Conservation (phyloP, 2,888 invertebrate species). For the Pimpla rufipes region DNA sequence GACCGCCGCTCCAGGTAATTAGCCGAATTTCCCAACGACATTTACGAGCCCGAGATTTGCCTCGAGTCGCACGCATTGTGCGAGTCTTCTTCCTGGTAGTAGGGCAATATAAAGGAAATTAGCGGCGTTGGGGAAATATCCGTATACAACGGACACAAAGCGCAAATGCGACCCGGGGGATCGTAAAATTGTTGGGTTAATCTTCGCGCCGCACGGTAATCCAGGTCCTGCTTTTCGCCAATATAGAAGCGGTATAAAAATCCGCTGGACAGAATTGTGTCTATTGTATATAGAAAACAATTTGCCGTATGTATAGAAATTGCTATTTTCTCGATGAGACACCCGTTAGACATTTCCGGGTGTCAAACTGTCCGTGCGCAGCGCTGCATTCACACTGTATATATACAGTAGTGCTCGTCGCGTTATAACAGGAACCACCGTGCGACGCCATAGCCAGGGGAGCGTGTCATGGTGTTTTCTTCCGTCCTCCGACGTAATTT, state of each 20-base stretch:
- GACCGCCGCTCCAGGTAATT: not conserved
- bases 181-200: slow-evolving; percentile 16
- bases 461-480: slow-evolving; percentile 41
- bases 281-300: not conserved
- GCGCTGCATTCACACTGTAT: not conserved
- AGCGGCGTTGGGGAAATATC: not conserved
- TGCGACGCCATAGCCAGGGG: slow-evolving; percentile 31
- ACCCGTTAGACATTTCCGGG: slow-evolving; percentile 30
- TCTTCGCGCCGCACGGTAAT: slow-evolving; percentile 4
- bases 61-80: not conserved
- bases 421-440: slow-evolving; percentile 3
- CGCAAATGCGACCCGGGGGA: not conserved
- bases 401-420: slow-evolving; percentile 8
- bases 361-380: slow-evolving; percentile 21
- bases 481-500: slow-evolving; percentile 32
- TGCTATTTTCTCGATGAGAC: slow-evolving; percentile 7
- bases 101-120: slow-evolving; percentile 2
- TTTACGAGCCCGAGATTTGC: not conserved
- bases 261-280: not conserved
- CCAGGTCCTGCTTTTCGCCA: slow-evolving; percentile 7
- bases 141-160: not conserved
- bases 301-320: too few relatives aligned
- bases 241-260: not conserved
- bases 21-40: not conserved
- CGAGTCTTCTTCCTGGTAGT: not conserved